phyloP scores from a whole-genome alignment of 2,797 vertebrate species.

The Paguma larvata region DNA sequence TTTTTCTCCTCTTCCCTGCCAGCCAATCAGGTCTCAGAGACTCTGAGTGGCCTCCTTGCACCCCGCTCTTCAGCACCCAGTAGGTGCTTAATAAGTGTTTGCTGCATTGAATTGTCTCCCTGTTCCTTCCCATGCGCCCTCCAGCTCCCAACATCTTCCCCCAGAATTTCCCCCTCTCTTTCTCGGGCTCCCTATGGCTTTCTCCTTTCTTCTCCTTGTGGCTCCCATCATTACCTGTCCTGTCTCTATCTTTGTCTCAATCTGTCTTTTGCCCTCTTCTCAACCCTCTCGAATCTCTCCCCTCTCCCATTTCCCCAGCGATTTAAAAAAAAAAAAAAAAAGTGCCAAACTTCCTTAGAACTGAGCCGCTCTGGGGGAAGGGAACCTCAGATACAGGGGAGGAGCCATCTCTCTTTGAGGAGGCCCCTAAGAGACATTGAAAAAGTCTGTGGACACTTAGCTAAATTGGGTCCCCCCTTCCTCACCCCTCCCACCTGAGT shows the following conservation, averaged over 20 bases:
- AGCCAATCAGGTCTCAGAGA: conserved; percentile 49
- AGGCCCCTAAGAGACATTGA: conserved; percentile 55
- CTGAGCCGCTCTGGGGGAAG: conserved; percentile 77
- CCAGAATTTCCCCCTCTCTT: not conserved
- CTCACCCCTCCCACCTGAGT: conserved; percentile 54
- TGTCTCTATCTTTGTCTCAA: conserved; percentile 67
- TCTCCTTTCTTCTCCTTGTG: not conserved
- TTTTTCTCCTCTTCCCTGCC: not conserved
- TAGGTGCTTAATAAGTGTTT: conserved; percentile 81
- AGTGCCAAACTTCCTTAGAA: conserved; percentile 85
- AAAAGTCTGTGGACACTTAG: conserved; percentile 57
- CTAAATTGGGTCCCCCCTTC: conserved; percentile 75
- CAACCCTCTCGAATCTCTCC: not conserved
- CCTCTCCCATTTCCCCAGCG: conserved; percentile 13
- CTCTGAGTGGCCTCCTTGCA: conserved; percentile 42
- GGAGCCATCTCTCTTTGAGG: conserved; percentile 22
- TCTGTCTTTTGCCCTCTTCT: conserved; percentile 57
- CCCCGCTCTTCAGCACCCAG: conserved; percentile 69
- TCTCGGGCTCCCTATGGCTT: not conserved
- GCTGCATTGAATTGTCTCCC: conserved; percentile 69
- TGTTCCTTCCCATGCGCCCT: conserved; percentile 22
- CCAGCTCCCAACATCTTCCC: not conserved
- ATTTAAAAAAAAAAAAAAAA: conserved; percentile 73
- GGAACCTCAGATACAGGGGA: conserved; percentile 45
- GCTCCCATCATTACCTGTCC: conserved; percentile 47